Base-by-base conservation (phyloP, 2,113 vertebrate species). In the Macroglossus sobrinus region DNA sequence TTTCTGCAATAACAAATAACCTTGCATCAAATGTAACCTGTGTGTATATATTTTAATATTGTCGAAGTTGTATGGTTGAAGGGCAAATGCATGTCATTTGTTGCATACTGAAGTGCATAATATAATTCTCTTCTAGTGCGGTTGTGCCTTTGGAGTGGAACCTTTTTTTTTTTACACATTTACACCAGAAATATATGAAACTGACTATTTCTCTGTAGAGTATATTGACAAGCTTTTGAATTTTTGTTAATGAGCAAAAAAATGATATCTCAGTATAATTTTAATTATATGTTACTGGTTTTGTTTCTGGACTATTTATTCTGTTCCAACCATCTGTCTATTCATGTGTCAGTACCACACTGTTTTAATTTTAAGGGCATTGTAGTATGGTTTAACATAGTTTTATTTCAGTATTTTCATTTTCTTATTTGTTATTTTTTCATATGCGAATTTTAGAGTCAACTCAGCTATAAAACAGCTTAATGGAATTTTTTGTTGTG, bases 401-500 rank as follows among this genome's bases (percentile, higher is more conserved):
- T 22, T 92, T 47, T 91, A 35, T 81, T 91, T 80, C 30, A n/a
- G 4, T 80, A 38, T 79, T 84, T 80, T 74, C 57, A 45, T 45
- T 22, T 81, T 89, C 33, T 94, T 61, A 38, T 1, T 2, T 72
- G 15, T 74, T 66, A 57, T 81, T 93, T 87, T 81, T 45, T 12
- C 22, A 45, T 50, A 53, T 69, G 50, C 35, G 43, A 91, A 89
- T 93, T 89, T 59, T 69, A 59, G 38, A 85, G 30, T 95, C 55
- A 72, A 22, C 40, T 50, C 4, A 92, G 22, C 40, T 86, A 4
- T 89, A 43, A 59, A 80, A 66, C 86, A 78, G 14, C 40, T 92
- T 47, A 66, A 71, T 93, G 43, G 26, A 76, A 59, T 95, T 97
- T 97, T 94, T 94, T 91, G 79, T 86, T 69, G 47, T 35, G 2